These are phyloP conservation scores for Hymenopus coronatus DNA, from an alignment of 2,888 invertebrate genomes.

Conservation along the genomic window DNA sequence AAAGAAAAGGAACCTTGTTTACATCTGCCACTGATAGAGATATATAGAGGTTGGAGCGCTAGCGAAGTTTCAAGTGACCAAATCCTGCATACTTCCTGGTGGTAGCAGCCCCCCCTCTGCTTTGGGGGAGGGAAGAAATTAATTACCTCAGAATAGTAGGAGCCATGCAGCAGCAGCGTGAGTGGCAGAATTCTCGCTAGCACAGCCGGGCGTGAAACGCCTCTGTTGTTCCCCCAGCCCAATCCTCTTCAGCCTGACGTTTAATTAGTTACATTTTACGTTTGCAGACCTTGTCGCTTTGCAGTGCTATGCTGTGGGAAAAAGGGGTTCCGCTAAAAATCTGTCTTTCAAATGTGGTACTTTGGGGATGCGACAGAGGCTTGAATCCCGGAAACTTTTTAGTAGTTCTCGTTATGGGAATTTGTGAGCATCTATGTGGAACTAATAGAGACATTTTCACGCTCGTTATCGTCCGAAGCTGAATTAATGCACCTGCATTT, in stretches of 20 bases:
- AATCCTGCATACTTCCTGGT: not conserved
- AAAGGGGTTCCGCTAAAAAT: not conserved
- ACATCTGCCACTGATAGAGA: too few relatives aligned
- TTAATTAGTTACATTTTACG: not conserved
- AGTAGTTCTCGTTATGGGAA: too few relatives aligned
- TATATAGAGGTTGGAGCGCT: not conserved
- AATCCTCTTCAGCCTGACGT: not conserved
- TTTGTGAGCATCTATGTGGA: too few relatives aligned
- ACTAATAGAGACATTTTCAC: too few relatives aligned
- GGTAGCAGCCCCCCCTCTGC: not conserved
- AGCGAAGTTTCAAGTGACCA: not conserved
- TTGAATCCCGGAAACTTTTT: too few relatives aligned
- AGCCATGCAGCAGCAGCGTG: not conserved
- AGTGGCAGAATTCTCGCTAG: not conserved
- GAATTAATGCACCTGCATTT: too few relatives aligned
- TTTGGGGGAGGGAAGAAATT: not conserved
- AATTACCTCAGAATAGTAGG: not conserved
- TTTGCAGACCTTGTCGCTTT: not conserved
- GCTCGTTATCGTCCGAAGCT: too few relatives aligned
- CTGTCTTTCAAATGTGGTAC: too few relatives aligned
- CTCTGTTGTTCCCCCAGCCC: not conserved
- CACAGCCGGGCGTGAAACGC: not conserved
- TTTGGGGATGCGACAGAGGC: too few relatives aligned
- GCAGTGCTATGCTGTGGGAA: not conserved
- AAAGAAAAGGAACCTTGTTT: too few relatives aligned